Evolutionary conservation across 2,797 vertebrate genomes (phyloP), one percentile per base, ranked within the genome.

Genomic region (Sebastes aleutianus): DNA sequence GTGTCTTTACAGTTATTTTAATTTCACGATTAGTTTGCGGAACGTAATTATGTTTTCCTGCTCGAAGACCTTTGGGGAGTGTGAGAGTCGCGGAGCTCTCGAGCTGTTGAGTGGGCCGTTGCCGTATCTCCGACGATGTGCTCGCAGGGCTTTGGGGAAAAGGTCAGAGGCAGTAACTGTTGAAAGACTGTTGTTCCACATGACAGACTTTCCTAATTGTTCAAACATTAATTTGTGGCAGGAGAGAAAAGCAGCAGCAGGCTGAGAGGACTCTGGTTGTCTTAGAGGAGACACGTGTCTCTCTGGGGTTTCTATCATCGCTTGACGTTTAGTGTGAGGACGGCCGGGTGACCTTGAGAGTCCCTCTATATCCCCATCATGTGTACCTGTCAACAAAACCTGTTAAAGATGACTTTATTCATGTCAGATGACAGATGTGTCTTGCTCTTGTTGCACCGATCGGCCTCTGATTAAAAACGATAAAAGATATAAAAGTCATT

Each of bases 201-300:
- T 93, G 95, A 93, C 74, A 76, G 93, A 91, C 70, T 93, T 93
- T 87, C 75, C 70, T 94, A 95, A 94, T 94, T 94, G 87, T 94
- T 91, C 22, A 76, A 87, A 85, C 90, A 63, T 82, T 80, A 92
- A 93, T 94, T 75, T 84, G 70, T 75, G 73, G 87, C 82, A 76
- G 79, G 69, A 76, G 70, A 88, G 70, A 59, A 82, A 85, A 74
- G 74, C 61, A 74, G 77, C 67, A 67, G 77, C 67, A 67, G 82
- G 72, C 72, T 57, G 79, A 71, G 79, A 79, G 58, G 65, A 74
- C 68, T 62, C 31, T 13, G 56, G 64, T 34, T 64, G 69, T 90
- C 71, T 90, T 86, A 29, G 80, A 89, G 77, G 80, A 86, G 79
- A 84, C 74, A 73, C 32, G 32, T 70, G 68, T 78, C 74, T 78